Base-by-base conservation (phyloP, 2,797 vertebrate species). In the Otolemur crassicaudatus region DNA sequence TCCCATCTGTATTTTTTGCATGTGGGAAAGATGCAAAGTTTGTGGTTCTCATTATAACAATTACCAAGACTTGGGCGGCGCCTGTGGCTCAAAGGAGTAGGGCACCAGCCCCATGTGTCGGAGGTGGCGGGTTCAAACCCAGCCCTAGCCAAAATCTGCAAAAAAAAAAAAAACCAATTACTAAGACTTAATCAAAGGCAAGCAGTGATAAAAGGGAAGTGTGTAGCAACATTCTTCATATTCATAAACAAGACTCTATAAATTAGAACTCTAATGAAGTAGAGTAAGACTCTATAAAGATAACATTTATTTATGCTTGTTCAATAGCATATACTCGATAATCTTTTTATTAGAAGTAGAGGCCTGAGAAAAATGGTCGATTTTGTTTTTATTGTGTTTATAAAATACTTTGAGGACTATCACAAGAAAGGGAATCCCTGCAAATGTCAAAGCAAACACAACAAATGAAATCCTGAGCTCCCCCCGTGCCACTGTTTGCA, bases 311-410 rank as follows among this genome's bases (percentile, higher is more conserved):
- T 86, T 76, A 79, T 80, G 70, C 75, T 86, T 92, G n/a, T 83
- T 92, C 46, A 83, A 20, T 11, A 60, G 29, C 58, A 46, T 58
- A 1, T 89, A 56, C 87, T 53, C 88, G 83, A 37, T 90, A 1
- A 14, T 90, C 70, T 60, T 94, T 65, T 77, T 60, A 11, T 23
- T 85, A 82, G 56, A 86, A 92, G 65, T 13, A 65, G 31, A 95
- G 80, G 46, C 46, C 58, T 88, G 83, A 94, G 94, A 58, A 94
- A 92, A 88, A 90, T 34, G 65, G 17, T 43, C n/a, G 25, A 60
- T 79, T 75, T 96, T 37, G 31, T 84, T 96, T 94, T 72, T 80
- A 34, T 5, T 61, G 56, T 95, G 61, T 83, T 93, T 67, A 7
- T 76, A 73, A 91, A 94, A 60, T 88, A 75, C 10, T 87, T 94